Base-by-base conservation (phyloP, 2,888 invertebrate species). In the Lypha dubia region DNA sequence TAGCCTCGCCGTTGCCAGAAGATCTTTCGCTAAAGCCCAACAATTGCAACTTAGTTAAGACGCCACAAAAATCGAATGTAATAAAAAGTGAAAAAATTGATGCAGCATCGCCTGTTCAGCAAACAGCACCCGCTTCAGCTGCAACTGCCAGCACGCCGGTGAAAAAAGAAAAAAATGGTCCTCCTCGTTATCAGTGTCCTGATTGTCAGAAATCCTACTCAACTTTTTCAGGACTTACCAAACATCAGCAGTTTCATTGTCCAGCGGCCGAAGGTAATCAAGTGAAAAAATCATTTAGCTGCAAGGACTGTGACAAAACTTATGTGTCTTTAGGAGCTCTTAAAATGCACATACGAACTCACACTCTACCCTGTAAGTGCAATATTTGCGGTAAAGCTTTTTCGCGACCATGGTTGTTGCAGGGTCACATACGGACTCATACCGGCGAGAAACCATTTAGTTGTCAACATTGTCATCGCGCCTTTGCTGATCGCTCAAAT, bases 321-420 rank as follows among this genome's bases (percentile, higher is more conserved):
- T 99, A 99, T 93, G 97, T 97, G 11, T 98, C 98, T 0, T 93
- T 99, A 86, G 99, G 99, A 5, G 99, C 99, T 0, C 94, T 99
- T 15, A 99, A 99, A 93, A 99, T 99, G 99, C 99, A 99, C 93
- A 99, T 99, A 89, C 95, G 99, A 86, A 99, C 99, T 6, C 99
- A 99, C 92, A 99, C 99, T 1, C 93, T 99, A 88, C 99, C 99
- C 8, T 99, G 99, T 94, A 98, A 98, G 93, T 99, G 99, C 91
- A 96, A 96, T 88, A 94, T 98, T 79, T 99, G 99, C 91, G 98
- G 98, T 41, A 99, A 99, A 91, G 98, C 98, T 0, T 99, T 99
- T 93, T 98, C 98, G 58, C 94, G 99, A 17, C 99, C 99, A 4
- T 99, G 99, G 99, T 93, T 99, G 79, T 94, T 99, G 11, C 99